A percentile compares a stretch with the other conserved stretches of the same genome.
Evolutionary conservation across 2,113 vertebrate genomes (phyloP).

Genomic region (Aegotheles bennettii): DNA sequence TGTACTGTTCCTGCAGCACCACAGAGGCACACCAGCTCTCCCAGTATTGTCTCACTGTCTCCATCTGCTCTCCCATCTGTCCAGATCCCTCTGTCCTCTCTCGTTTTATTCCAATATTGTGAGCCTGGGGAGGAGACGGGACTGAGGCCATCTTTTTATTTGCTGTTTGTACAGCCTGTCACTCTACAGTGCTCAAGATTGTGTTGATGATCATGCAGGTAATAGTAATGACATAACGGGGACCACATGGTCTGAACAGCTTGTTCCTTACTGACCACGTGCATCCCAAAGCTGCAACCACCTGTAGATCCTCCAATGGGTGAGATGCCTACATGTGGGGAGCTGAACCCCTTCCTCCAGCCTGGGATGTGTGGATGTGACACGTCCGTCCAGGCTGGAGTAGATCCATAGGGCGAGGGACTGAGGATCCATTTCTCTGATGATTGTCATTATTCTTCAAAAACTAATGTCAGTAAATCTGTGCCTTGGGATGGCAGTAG

Average conservation of each 20-base stretch:
- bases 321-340: fast-evolving
- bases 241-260: not conserved
- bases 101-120: not conserved
- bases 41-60: not conserved
- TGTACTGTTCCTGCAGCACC: not conserved
- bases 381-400: not conserved
- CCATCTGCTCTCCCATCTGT: slow-evolving; percentile 46
- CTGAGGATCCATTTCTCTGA: not conserved
- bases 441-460: not conserved
- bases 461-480: not conserved
- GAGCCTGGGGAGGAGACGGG: not conserved
- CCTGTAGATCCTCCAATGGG: not conserved
- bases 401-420: not conserved
- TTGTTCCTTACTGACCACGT: not conserved
- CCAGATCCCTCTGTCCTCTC: not conserved
- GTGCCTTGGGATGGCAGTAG: not conserved
- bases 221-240: not conserved
- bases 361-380: not conserved
- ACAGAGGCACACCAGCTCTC: not conserved
- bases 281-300: not conserved
- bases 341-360: not conserved
- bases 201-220: not conserved
- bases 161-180: not conserved
- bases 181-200: not conserved
- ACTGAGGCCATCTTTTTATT: not conserved